Conservation (phyloP, 2,888 invertebrate genomes). For the Cheilosia variabilis region DNA sequence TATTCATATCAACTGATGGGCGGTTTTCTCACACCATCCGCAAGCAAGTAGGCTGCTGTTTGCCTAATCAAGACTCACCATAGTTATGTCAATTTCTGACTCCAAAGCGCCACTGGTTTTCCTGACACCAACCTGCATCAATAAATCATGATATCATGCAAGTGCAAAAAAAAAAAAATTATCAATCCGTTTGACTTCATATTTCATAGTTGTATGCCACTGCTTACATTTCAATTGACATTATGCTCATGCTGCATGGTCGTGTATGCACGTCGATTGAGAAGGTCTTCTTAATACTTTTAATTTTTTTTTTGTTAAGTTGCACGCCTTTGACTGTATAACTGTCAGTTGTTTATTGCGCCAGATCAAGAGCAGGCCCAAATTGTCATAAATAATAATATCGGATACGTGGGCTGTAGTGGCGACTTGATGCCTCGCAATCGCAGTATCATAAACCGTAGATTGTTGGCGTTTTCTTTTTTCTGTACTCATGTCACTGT, state of each 20-base stretch:
- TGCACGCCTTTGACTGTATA: constrained; percentile 22
- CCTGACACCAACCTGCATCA: constrained; percentile 24
- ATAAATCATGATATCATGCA: constrained; percentile 69
- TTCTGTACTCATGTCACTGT: constrained; percentile 25
- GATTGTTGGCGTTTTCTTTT: constrained; percentile 23
- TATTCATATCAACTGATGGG: constrained; percentile 32
- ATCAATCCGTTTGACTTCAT: constrained; percentile 7
- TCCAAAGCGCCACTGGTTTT: constrained; percentile 63
- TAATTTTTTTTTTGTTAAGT: not conserved
- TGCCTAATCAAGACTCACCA: constrained; percentile 32
- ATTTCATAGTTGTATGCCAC: constrained; percentile 10
- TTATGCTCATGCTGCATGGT: constrained; percentile 7
- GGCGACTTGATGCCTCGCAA: constrained; percentile 65
- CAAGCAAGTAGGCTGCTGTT: constrained; percentile 42
- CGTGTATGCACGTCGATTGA: constrained; percentile 22
- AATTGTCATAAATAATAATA: constrained; percentile 57
- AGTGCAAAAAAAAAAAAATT: not conserved
- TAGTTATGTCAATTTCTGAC: constrained; percentile 49
- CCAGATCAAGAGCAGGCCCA: constrained; percentile 24
- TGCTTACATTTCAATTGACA: constrained; percentile 13
- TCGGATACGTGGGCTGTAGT: constrained; percentile 58
- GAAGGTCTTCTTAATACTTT: not conserved
- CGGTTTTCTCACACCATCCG: constrained; percentile 39
- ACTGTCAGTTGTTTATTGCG: constrained; percentile 23
- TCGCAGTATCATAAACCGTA: constrained; percentile 54